phyloP scores from a whole-genome alignment of 23 tunicate species.

The Ascidia mentula region DNA sequence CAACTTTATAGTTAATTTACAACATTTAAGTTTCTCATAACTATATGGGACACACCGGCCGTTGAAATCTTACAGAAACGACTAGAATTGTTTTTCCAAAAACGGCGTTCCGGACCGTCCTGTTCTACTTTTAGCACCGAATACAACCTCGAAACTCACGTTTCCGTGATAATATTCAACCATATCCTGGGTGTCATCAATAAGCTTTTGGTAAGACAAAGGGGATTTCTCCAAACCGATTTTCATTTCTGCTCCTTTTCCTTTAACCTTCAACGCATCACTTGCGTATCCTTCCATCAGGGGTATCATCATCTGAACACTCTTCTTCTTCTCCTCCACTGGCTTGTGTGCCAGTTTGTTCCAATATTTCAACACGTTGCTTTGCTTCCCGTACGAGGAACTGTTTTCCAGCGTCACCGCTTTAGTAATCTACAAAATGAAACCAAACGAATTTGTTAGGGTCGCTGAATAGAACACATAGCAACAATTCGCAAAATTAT shows the following conservation, averaged over 20 bases:
- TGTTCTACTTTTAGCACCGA: no score
- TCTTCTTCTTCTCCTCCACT: conserved; percentile 22
- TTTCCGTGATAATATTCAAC: conserved; percentile 23
- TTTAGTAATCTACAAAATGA: neutral
- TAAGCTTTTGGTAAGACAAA: conserved; percentile 4
- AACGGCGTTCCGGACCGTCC: no score
- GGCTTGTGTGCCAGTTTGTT: conserved; percentile 26
- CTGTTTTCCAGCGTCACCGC: neutral
- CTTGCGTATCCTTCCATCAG: conserved; percentile 10
- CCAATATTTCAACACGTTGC: conserved; percentile 19
- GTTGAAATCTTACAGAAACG: no score
- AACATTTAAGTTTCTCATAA: no score
- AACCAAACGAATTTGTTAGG: no score
- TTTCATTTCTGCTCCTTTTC: neutral
- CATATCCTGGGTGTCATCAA: conserved; percentile 38
- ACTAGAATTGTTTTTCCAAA: no score
- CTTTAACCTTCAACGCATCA: conserved; percentile 6
- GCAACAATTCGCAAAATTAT: no score
- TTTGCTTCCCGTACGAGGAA: neutral
- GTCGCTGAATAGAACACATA: no score
- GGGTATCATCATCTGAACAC: conserved; percentile 18
- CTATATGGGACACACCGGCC: no score
- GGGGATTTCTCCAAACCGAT: conserved; percentile 2
- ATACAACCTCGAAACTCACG: no score
- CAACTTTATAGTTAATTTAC: no score